A percentile compares a stretch with the other conserved stretches of the same genome.
phyloP scores from a whole-genome alignment of 2,888 invertebrate genomes.

The Stratiomys singularior region DNA sequence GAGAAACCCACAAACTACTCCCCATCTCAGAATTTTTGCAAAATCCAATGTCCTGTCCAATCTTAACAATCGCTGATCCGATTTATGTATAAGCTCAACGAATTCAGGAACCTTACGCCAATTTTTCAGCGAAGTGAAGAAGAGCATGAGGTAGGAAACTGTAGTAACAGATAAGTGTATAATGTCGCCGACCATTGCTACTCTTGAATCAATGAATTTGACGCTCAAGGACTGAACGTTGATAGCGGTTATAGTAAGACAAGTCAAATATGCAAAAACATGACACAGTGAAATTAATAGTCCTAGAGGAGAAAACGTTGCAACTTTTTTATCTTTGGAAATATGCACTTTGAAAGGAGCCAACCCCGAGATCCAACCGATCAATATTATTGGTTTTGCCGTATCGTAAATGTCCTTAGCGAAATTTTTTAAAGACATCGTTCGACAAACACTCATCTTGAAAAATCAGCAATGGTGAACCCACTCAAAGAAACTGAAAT shows the following conservation, averaged over 20 bases:
- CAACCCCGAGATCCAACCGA: constrained; percentile 2
- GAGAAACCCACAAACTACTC: constrained; percentile 58
- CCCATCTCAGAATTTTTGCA: constrained; percentile 58
- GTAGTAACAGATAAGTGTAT: constrained; percentile 59
- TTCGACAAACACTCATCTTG: too few species aligned
- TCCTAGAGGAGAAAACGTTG: constrained; percentile 3
- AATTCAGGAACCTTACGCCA: constrained; percentile 55
- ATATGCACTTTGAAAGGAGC: background rate
- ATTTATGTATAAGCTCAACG: constrained; percentile 59
- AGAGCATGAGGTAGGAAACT: constrained; percentile 54
- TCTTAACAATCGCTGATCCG: constrained; percentile 60
- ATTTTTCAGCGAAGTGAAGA: constrained; percentile 60
- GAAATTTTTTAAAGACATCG: too few species aligned
- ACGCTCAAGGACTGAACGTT: constrained; percentile 55
- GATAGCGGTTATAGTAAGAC: constrained; percentile 55
- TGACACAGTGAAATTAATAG: constrained; percentile 6
- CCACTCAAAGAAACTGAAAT: too few species aligned
- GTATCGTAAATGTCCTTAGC: constrained; percentile 21
- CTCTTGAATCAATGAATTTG: constrained; percentile 54
- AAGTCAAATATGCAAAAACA: constrained; percentile 55
- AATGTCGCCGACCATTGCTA: constrained; percentile 54
- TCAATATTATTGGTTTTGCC: background rate
- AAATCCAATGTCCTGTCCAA: constrained; percentile 61
- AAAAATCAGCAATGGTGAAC: too few species aligned
- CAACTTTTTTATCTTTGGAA: background rate